phyloP scores from a whole-genome alignment of 2,797 vertebrate genomes.

The Phrynocephalus forsythii region DNA sequence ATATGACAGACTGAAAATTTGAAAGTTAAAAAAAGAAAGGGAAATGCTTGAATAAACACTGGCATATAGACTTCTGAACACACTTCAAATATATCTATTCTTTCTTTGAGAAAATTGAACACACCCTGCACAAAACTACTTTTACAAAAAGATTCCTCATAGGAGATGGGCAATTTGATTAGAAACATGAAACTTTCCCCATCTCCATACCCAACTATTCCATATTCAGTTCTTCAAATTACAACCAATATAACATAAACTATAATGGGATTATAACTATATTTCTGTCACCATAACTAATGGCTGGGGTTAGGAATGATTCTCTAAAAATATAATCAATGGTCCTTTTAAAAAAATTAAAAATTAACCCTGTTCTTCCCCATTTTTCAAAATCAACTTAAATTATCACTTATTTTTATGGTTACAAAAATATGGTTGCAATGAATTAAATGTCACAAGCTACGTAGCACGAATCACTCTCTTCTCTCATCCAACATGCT shows the following conservation, averaged over 20 bases:
- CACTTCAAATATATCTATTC: neutral
- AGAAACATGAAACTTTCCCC: neutral
- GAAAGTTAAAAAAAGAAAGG: neutral
- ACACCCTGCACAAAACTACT: neutral
- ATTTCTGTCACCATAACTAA: neutral
- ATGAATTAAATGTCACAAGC: no score
- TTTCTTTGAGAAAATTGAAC: neutral
- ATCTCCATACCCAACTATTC: neutral
- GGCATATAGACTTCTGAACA: neutral
- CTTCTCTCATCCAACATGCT: no score
- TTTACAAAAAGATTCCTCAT: neutral
- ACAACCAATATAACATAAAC: neutral
- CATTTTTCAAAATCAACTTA: no score
- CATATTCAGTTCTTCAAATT: neutral
- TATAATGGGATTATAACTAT: neutral
- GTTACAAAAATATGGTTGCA: no score
- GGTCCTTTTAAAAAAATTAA: no score
- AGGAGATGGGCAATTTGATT: neutral
- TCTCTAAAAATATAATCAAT: no score
- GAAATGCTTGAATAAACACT: neutral
- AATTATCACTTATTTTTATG: no score
- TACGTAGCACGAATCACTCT: no score
- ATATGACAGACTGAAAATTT: neutral
- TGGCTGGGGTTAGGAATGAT: neutral
- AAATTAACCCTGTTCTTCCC: no score